These are phyloP conservation scores for Patagioenas fasciata DNA, from an alignment of 2,113 vertebrate species.

Conservation along the genomic window DNA sequence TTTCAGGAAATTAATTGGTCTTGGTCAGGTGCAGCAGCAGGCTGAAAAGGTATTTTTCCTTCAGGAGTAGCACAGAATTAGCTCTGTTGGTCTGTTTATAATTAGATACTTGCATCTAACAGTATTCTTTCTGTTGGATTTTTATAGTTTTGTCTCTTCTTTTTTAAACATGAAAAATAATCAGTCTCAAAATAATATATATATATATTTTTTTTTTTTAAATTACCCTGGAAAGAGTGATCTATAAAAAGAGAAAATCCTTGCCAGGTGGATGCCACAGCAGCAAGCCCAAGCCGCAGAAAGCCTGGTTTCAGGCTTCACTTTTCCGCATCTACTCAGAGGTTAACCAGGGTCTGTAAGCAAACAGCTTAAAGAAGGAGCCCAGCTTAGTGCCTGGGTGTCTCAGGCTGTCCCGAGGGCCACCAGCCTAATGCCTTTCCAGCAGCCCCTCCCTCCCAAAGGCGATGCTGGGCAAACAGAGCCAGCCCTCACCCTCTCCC, in stretches of 20 bases:
- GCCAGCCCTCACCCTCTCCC: neutral
- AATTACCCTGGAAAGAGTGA: neutral
- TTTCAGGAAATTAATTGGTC: neutral
- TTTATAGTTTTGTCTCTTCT: conserved; percentile 38
- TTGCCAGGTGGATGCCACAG: neutral
- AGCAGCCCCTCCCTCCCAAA: conserved; percentile 26
- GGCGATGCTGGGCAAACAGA: conserved; percentile 13
- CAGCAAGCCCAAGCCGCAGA: neutral
- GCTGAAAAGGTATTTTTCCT: neutral
- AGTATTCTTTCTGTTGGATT: conserved; percentile 38
- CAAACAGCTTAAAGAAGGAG: conserved; percentile 63
- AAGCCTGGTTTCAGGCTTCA: neutral
- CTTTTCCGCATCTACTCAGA: conserved; percentile 26
- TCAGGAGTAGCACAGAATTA: neutral
- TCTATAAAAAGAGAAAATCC: conserved; percentile 32
- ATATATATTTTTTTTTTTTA: no score
- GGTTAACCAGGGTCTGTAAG: conserved; percentile 61
- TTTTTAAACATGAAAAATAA: conserved; percentile 40
- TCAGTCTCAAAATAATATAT: conserved; percentile 40
- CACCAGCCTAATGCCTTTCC: conserved; percentile 17
- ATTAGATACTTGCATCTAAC: neutral
- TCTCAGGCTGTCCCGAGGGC: neutral
- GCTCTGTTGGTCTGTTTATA: conserved; percentile 23
- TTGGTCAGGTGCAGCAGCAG: neutral
- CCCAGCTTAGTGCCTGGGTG: conserved; percentile 39